Evolutionary conservation across 2,888 invertebrate species (phyloP), one percentile per base, ranked within the genome.

Genomic region (Blastobasis adustella): DNA sequence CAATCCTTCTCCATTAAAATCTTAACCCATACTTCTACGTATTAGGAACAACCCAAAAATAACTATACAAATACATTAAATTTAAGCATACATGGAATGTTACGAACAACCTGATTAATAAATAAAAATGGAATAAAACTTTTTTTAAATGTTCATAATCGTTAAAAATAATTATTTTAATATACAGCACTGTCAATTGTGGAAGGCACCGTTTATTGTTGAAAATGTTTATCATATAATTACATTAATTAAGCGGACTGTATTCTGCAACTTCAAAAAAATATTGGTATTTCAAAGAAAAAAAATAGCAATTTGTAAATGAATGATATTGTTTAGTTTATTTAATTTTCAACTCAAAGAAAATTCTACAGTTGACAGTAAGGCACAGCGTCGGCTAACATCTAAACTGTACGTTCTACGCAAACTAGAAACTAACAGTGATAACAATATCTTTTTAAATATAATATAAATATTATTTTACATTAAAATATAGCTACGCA

Each of bases 381-480:
- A 23, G 23, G 23, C 23, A 23, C 23, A 23, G 23, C 23, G 23
- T 23, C 23, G 23, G 23, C 23, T 23, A 23, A 23, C 3, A 23
- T 23, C 23, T 3, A 43, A 47, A 49, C 50, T 50, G 43, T 38
- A 81, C 79, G 80, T 81, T 76, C 79, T 69, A 82, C 80, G 79
- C 75, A 79, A 79, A 23, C 23, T 75, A 75, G 66, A 73, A 74
- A 71, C 71, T 76, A 69, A 74, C 54, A 66, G 57, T 71, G 68
- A 72, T 77, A 81, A 85, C 80, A 82, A 80, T 83, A 76, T 76
- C 10, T 10, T 76, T 73, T 82, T 82, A 82, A 86, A 85, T 82
- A 84, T 77, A 70, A 79, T 74, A 86, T 87, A 88, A 88, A 86
- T 87, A 87, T 84, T 87, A 85, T 77, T 82, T 86, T 87, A 88